Conservation (phyloP, 2,113 vertebrate species). For the Ellobius talpinus region DNA sequence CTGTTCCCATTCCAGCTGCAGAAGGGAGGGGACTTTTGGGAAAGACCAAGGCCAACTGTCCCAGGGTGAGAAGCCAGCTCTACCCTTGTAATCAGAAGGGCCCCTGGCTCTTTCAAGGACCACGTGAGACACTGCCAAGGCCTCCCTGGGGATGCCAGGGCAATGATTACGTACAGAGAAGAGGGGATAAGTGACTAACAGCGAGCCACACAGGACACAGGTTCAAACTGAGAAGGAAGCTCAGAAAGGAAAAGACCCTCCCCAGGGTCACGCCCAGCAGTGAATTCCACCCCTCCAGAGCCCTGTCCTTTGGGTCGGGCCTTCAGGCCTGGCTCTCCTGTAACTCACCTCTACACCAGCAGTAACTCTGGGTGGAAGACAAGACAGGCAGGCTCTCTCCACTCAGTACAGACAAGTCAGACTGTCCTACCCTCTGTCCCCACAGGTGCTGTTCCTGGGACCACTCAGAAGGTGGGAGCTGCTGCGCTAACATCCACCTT, state of each 20-base stretch:
- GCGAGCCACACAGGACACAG: neutral
- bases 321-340: neutral
- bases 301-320: no score
- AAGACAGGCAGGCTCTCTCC: no score
- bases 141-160: neutral
- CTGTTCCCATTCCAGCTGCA: neutral
- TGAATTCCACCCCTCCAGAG: neutral
- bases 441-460: no score
- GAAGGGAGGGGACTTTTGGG: neutral
- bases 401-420: accelerated
- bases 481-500: no score
- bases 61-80: neutral
- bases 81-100: no score
- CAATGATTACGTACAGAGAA: neutral
- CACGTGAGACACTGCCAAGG: neutral
- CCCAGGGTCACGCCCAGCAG: neutral
- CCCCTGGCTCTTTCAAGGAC: neutral
- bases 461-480: no score
- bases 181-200: neutral
- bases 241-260: neutral
- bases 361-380: accelerated
- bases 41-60: neutral
- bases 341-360: neutral
- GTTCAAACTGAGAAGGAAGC: no score
- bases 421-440: no score